These are phyloP conservation scores for Caenorhabditis japonica DNA, from an alignment of 2,888 invertebrate genomes.

Conservation along the genomic window DNA sequence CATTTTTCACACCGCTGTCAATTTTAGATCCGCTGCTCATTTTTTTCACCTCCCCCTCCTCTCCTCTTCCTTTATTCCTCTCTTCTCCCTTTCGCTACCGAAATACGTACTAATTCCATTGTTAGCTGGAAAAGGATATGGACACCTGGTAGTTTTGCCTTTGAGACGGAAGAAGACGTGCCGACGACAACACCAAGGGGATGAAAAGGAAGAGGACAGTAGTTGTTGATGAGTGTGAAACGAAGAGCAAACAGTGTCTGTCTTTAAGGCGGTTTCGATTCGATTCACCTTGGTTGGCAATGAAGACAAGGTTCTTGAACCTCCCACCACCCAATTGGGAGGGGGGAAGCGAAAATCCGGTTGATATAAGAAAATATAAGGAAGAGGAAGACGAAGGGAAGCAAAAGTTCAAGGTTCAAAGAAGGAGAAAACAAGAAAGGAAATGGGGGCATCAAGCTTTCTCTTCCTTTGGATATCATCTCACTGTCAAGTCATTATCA, in stretches of 20 bases:
- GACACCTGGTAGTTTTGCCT: too few species aligned
- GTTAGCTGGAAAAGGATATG: not conserved
- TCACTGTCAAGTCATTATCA: slow-evolving; percentile 26
- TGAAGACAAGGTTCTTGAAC: slow-evolving; percentile 1
- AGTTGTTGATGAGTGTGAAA: not conserved
- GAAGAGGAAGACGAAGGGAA: too few species aligned
- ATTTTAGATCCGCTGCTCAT: too few species aligned
- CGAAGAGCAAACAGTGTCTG: slow-evolving; percentile 5
- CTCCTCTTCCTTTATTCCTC: too few species aligned
- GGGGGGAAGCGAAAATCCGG: not conserved
- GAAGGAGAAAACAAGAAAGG: slow-evolving; percentile 12
- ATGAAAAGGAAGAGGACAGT: slow-evolving; percentile 7
- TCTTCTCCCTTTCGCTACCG: slow-evolving; percentile 9
- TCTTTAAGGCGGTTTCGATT: not conserved
- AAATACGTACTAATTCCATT: slow-evolving; percentile 40
- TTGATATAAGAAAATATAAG: too few species aligned
- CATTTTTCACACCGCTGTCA: slow-evolving; percentile 12
- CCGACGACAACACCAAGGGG: not conserved
- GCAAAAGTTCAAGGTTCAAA: slow-evolving; percentile 30
- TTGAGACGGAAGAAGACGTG: too few species aligned
- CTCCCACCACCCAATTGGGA: too few species aligned
- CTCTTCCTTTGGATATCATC: not conserved
- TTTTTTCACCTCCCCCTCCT: too few species aligned
- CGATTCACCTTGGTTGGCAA: slow-evolving; percentile 3
- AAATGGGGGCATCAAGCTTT: slow-evolving; percentile 23